Evolutionary conservation across 1,140 invertebrate genomes (phyloP).

Genomic region (Octopus sinensis): DNA sequence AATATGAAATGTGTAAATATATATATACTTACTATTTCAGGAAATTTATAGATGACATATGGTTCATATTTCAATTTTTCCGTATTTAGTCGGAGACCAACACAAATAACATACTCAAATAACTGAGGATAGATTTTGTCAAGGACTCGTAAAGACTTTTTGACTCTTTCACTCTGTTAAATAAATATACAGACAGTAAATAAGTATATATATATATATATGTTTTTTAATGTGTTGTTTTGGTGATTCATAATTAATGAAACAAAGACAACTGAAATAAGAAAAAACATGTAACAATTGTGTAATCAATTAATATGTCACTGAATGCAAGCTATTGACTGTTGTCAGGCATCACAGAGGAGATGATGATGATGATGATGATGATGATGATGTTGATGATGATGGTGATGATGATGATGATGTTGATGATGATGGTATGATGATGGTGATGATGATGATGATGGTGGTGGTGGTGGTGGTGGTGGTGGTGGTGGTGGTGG

Average conservation of each 20-base stretch:
- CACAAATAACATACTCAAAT: slow-evolving; percentile 54
- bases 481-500: slow-evolving; percentile 23
- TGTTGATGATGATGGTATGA: neutral
- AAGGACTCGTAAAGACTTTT: slow-evolving; percentile 27
- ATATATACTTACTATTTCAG: slow-evolving; percentile 45
- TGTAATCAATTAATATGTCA: too few relatives aligned
- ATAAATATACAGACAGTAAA: neutral
- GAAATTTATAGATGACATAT: slow-evolving; percentile 52
- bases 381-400: slow-evolving; percentile 22
- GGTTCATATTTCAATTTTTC: slow-evolving; percentile 38
- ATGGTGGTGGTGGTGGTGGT: slow-evolving; percentile 25
- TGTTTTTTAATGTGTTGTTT: neutral
- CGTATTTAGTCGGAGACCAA: slow-evolving; percentile 36
- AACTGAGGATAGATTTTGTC: slow-evolving; percentile 47
- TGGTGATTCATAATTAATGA: too few relatives aligned
- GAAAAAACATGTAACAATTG: too few relatives aligned
- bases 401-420: slow-evolving; percentile 25
- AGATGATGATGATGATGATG: slow-evolving; percentile 21
- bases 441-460: slow-evolving; percentile 26
- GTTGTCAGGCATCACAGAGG: too few relatives aligned
- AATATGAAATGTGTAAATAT: neutral
- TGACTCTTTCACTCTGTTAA: slow-evolving; percentile 33
- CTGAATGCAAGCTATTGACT: too few relatives aligned
- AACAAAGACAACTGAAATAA: too few relatives aligned
- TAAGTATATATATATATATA: neutral